phyloP scores from a whole-genome alignment of 2,888 invertebrate genomes.

The Polydrusus pterygomalis region DNA sequence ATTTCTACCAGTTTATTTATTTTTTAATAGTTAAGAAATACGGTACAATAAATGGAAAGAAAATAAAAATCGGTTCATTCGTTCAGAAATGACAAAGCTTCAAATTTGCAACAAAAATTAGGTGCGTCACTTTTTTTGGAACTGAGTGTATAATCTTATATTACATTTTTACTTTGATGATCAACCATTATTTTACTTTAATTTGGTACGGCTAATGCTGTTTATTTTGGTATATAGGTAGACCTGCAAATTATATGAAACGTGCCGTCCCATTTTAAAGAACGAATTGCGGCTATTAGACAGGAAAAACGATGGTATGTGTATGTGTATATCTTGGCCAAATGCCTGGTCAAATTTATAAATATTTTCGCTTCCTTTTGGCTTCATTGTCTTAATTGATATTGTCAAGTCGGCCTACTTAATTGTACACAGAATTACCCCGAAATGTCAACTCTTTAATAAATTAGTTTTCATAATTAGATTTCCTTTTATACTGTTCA shows the following conservation, averaged over 20 bases:
- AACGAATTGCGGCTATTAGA: constrained; percentile 16
- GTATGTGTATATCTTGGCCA: constrained; percentile 37
- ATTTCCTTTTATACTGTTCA: neutral
- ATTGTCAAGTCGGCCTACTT: constrained; percentile 28
- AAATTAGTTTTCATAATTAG: neutral
- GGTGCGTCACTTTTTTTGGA: no score
- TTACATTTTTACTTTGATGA: no score
- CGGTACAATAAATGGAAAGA: no score
- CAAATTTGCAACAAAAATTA: no score
- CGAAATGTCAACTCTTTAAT: neutral
- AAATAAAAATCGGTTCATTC: no score
- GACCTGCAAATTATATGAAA: constrained; percentile 7
- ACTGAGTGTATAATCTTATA: no score
- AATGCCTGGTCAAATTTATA: constrained; percentile 35
- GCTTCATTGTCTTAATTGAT: constrained; percentile 39
- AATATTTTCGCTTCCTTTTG: constrained; percentile 35
- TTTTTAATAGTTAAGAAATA: no score
- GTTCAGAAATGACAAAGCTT: no score
- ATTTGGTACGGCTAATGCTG: constrained; percentile 5
- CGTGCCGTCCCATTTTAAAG: constrained; percentile 8
- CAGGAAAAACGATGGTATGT: constrained; percentile 39
- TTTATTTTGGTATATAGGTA: constrained; percentile 23
- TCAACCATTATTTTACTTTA: neutral
- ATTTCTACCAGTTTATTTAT: no score
- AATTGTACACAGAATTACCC: neutral